Percentiles rank a stretch among this genome's conserved stretches.
Conservation (phyloP, 2,113 vertebrate species). For the Otus sunia region DNA sequence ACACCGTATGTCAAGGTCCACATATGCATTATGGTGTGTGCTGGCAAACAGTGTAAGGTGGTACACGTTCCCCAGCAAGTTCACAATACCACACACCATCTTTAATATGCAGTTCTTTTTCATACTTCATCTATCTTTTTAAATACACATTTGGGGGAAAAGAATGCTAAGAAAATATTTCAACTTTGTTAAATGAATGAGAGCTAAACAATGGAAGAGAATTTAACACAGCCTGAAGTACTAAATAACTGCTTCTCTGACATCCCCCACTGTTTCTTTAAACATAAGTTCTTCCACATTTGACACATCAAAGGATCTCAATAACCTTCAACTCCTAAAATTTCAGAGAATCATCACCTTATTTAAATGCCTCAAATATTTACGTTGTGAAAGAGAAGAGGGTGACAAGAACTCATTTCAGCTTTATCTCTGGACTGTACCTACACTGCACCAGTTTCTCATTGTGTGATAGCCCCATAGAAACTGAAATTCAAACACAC, state of each 20-base stretch:
- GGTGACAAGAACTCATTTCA: neutral
- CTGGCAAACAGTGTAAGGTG: neutral
- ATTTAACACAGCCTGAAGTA: neutral
- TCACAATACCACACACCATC: neutral
- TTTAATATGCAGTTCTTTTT: conserved; percentile 12
- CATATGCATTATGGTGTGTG: neutral
- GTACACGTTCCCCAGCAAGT: neutral
- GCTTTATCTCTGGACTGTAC: neutral
- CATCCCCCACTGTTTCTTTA: neutral
- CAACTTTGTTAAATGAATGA: conserved; percentile 15
- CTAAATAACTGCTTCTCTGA: conserved; percentile 23
- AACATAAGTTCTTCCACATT: neutral
- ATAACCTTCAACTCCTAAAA: conserved; percentile 11
- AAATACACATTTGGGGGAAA: neutral
- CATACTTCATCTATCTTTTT: conserved; percentile 16
- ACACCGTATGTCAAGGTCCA: neutral
- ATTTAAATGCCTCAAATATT: neutral
- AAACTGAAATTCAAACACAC: neutral
- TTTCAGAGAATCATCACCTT: neutral
- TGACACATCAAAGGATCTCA: conserved; percentile 1
- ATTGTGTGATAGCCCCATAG: neutral
- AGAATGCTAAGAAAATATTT: conserved; percentile 51
- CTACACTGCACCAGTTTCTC: neutral
- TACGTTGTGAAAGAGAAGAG: neutral
- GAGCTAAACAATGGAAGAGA: conserved; percentile 41